phyloP scores from a whole-genome alignment of 2,888 invertebrate genomes.

The Altica lythri region DNA sequence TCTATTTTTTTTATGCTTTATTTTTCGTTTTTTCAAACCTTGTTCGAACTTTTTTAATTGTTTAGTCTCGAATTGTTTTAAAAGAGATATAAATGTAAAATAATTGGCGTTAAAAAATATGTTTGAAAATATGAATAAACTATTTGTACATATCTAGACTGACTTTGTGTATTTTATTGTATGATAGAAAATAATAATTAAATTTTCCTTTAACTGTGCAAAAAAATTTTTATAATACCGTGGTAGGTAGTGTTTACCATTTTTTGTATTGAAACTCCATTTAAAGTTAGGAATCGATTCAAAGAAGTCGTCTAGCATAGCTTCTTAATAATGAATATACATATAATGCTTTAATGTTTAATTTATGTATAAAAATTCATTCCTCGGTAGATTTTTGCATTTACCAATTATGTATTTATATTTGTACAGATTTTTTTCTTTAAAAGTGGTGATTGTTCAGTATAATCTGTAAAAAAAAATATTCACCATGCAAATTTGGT shows the following conservation, averaged over 20 bases:
- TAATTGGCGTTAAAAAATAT: slow-evolving; percentile 26
- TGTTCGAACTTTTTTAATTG: too few species aligned
- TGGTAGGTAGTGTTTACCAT: slow-evolving; percentile 31
- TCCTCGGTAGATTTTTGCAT: slow-evolving; percentile 24
- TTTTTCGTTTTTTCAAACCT: too few species aligned
- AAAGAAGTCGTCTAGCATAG: slow-evolving; percentile 18
- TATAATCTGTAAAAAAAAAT: too few species aligned
- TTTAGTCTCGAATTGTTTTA: too few species aligned
- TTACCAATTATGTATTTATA: slow-evolving; percentile 19
- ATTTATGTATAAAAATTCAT: slow-evolving; percentile 7
- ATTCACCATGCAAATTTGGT: too few species aligned
- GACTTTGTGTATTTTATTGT: slow-evolving; percentile 50
- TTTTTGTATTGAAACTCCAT: slow-evolving; percentile 29
- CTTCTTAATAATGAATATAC: slow-evolving; percentile 5
- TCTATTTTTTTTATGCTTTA: too few species aligned
- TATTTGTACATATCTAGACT: slow-evolving; percentile 52
- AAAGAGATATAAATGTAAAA: too few species aligned
- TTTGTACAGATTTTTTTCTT: too few species aligned
- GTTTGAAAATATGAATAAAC: slow-evolving; percentile 40
- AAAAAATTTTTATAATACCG: slow-evolving; percentile 34
- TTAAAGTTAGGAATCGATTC: slow-evolving; percentile 22
- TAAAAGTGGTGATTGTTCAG: too few species aligned
- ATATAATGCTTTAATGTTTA: slow-evolving; percentile 4
- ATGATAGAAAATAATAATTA: slow-evolving; percentile 39
- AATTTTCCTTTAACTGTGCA: slow-evolving; percentile 31